Base-by-base conservation (phyloP, 2,797 vertebrate genomes). In the Rousettus madagascariensis region DNA sequence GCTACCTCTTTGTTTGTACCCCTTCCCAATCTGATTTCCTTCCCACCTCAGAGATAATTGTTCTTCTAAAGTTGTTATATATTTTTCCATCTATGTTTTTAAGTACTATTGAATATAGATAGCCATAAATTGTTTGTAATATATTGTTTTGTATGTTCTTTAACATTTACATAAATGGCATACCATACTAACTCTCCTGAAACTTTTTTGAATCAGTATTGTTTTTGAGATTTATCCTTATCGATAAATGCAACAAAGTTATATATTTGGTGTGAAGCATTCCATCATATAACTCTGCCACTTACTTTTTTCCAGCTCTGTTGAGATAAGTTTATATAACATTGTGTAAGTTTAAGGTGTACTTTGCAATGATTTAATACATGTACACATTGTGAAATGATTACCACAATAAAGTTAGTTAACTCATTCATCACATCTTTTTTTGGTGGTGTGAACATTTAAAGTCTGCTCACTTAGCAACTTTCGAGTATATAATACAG, bases 111-210 rank as follows among this genome's bases (percentile, higher is more conserved):
- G 84, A 57, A 66, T 77, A 17, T 74, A 33, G 20, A 41, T 51
- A 43, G 16, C 65, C 28, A 74, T 68, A 94, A 84, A 49, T 95
- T 20, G 91, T 85, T 94, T 94, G n/a, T 75, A 80, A 88, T 78
- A 51, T 66, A 33, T 72, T 83, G 5, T 90, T 86, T 86, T 65
- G 19, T 78, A 22, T 91, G 30, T 66, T 51, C n/a, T 91, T 88
- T 63, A 87, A 46, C 11, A 77, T 87, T 92, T 90, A 28, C 26
- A 83, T 63, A 86, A 89, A 57, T 68, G 12, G 7, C 78, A 19
- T 51, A 43, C 4, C 4, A 3, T 38, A 24, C n/a, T 85, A 93
- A 84, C 13, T 91, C 19, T 77, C 83, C 49, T 57, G n/a, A 19
- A 86, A 41, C 33, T 49, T 82, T 83, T 90, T 91, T 74, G 78